A percentile compares a stretch with the other conserved stretches of the same genome.
These are phyloP conservation scores for Myrmecobius fasciatus DNA, from an alignment of 2,113 vertebrate genomes.

Conservation along the genomic window DNA sequence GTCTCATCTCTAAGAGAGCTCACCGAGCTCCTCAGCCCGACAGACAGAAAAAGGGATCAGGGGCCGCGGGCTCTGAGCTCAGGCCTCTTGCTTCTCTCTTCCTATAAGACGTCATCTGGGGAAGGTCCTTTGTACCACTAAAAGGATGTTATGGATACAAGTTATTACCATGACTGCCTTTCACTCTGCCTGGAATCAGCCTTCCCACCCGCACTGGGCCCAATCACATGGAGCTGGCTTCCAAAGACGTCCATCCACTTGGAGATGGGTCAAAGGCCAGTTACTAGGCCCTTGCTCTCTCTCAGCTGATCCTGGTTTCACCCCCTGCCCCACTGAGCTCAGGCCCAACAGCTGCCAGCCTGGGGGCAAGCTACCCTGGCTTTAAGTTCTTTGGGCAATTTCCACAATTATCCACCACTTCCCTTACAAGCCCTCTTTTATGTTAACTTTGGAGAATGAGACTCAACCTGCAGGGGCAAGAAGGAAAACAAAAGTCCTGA, in stretches of 20 bases:
- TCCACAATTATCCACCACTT: conserved; percentile 63
- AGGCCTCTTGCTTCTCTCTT: not conserved
- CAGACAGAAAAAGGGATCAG: not conserved
- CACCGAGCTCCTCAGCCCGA: not conserved
- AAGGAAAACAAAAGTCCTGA: not conserved
- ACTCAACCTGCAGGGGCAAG: conserved; percentile 69
- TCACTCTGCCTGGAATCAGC: too few relatives aligned
- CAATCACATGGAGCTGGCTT: too few relatives aligned
- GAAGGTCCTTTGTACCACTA: too few relatives aligned
- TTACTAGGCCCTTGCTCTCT: conserved; percentile 64
- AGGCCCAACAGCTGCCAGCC: conserved; percentile 77
- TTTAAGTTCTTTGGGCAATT: conserved; percentile 78
- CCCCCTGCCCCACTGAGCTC: conserved; percentile 69
- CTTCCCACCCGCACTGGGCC: too few relatives aligned
- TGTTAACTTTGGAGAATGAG: conserved; percentile 73
- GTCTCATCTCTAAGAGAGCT: not conserved
- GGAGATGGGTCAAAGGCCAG: conserved; percentile 65
- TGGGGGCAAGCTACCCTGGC: conserved; percentile 77
- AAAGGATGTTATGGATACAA: too few relatives aligned
- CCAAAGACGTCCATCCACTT: not conserved
- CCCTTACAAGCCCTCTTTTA: conserved; percentile 71
- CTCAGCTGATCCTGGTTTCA: conserved; percentile 79
- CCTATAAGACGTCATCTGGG: not conserved
- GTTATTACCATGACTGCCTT: too few relatives aligned
- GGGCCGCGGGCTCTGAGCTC: too few relatives aligned